A percentile compares a stretch with the other conserved stretches of the same genome.
Conservation (phyloP, 2,888 invertebrate species). For the Aphidius colemani region DNA sequence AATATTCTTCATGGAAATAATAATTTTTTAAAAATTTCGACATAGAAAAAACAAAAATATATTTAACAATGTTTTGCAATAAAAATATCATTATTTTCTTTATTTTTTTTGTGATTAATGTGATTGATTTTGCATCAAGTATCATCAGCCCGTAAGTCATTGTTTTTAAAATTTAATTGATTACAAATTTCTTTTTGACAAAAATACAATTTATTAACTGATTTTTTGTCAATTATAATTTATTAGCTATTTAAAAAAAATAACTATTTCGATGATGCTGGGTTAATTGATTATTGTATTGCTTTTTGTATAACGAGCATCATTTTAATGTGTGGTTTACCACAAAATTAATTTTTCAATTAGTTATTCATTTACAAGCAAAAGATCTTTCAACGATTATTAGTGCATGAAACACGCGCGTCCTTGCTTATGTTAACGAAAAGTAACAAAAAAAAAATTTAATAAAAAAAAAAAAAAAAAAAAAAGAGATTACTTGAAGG, state of each 20-base stretch:
- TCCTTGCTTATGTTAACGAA: slow-evolving; percentile 13
- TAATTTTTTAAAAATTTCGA: too few relatives aligned
- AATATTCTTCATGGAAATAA: too few relatives aligned
- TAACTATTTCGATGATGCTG: not conserved
- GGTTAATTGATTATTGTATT: not conserved
- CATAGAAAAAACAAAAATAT: too few relatives aligned
- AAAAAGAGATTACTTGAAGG: slow-evolving; percentile 13
- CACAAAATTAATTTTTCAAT: slow-evolving; percentile 3
- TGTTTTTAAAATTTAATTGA: too few relatives aligned
- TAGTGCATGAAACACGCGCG: slow-evolving; percentile 20
- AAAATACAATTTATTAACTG: not conserved
- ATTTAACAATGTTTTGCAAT: too few relatives aligned
- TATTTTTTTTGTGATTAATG: not conserved
- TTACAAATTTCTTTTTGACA: too few relatives aligned
- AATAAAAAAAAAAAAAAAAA: not conserved
- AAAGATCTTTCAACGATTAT: slow-evolving; percentile 16
- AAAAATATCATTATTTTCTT: not conserved
- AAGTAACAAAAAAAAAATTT: not conserved
- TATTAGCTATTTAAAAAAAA: not conserved
- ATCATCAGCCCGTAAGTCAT: too few relatives aligned
- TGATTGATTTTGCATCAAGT: not conserved
- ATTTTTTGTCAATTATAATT: not conserved
- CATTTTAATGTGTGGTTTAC: not conserved
- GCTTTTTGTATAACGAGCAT: not conserved
- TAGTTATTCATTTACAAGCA: not conserved